Conservation (phyloP, 2,797 vertebrate species). For the Rhinophrynus dorsalis region DNA sequence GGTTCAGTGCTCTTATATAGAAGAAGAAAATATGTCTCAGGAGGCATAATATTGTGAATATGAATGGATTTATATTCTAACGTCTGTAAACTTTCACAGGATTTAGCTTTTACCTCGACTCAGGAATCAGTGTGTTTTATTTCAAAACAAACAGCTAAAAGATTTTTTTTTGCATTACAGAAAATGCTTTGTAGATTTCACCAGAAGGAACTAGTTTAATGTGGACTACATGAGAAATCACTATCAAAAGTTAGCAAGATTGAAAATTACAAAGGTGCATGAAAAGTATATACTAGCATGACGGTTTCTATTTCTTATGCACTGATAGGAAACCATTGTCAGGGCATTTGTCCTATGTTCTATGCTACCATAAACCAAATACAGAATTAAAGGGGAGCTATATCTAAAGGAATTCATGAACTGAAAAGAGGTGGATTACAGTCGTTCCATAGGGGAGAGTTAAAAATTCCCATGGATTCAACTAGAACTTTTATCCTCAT, state of each 20-base stretch:
- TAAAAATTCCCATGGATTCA: too few species aligned
- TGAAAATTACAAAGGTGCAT: background rate
- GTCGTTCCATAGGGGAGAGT: too few species aligned
- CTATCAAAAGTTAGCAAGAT: background rate
- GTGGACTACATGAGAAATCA: background rate
- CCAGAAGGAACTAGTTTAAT: background rate
- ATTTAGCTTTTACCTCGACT: conserved; percentile 57
- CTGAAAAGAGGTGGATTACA: too few species aligned
- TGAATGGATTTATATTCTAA: conserved; percentile 62
- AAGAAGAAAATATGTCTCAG: conserved; percentile 55
- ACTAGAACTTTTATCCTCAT: too few species aligned
- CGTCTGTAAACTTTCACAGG: conserved; percentile 60
- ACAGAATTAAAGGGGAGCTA: too few species aligned
- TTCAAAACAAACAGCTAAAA: background rate
- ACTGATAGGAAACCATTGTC: too few species aligned
- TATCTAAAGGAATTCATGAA: too few species aligned
- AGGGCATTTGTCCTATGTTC: too few species aligned
- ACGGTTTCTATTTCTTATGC: background rate
- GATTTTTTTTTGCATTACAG: background rate
- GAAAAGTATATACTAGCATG: background rate
- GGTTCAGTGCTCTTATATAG: conserved; percentile 58
- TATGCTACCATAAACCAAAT: too few species aligned
- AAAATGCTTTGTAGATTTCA: background rate
- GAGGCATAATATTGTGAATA: conserved; percentile 52
- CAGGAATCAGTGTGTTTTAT: conserved; percentile 55